Evolutionary conservation across 2,888 invertebrate genomes (phyloP), one percentile per base, ranked within the genome.

Genomic region (Leptinotarsa peninsularis): DNA sequence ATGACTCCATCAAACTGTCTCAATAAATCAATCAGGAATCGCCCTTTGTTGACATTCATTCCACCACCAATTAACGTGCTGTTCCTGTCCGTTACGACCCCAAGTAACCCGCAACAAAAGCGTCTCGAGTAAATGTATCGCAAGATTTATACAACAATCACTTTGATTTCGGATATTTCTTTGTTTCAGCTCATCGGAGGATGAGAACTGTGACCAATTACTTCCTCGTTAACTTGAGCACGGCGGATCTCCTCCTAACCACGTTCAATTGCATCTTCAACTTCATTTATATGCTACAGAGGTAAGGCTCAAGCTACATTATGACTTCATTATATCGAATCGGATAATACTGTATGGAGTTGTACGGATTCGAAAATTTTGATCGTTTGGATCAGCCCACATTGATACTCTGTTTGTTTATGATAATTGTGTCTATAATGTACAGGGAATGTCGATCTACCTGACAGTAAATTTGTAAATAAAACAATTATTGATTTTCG

Each of bases 121-220:
- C 50, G 7, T 14, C 2, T 33, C 68, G 33, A 54, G 43, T 21
- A 21, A 58, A 52, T n/a, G 43, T 21, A 56, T 7, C 4, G n/a
- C 10, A 15, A 14, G 13, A 43, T 60, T 23, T 13, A 33, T 18
- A 49, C 56, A 33, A 21, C 58, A 23, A 72, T 67, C 66, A 10
- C 71, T 71, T 71, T 67, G 56, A 72, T 23, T 27, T 50, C 43
- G 50, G 7, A 3, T 18, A 33, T 66, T 49, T 72, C 73, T 82
- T 82, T 82, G 82, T 86, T 85, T 58, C 90, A 95, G 95, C 94
- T 73, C 95, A 95, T 87, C 91, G 94, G 73, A 90, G 94, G 79
- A 95, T 95, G 95, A 89, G 96, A 77, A 96, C 96, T 0, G 95
- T 97, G 13, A 97, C 97, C 70, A 97, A 97, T 89, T 97, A 96